Conservation (phyloP, 23 tunicate genomes). For the Trididemnum clinides region DNA sequence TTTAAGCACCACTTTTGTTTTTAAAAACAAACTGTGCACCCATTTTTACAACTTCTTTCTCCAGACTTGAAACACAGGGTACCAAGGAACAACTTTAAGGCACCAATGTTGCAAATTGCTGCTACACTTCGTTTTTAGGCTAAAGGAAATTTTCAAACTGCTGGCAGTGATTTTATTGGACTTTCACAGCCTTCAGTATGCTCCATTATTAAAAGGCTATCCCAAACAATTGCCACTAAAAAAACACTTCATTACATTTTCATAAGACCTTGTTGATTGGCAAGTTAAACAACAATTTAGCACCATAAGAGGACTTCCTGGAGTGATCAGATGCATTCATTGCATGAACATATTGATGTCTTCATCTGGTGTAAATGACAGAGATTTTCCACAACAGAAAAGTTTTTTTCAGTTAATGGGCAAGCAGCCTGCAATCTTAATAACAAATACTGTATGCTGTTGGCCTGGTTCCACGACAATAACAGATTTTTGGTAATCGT, state of each 20-base stretch:
- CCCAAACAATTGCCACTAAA: conserved; percentile 4
- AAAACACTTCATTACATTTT: neutral
- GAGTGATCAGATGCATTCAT: neutral
- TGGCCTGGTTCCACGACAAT: neutral
- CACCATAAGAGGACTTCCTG: neutral
- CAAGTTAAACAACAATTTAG: neutral
- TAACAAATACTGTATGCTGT: neutral
- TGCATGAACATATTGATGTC: neutral
- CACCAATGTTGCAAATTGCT: conserved; percentile 26
- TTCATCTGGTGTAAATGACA: neutral
- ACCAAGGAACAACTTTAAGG: neutral
- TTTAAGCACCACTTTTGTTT: neutral
- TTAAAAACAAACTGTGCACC: neutral
- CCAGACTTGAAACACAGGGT: neutral
- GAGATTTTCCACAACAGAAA: neutral
- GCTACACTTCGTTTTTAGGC: conserved; percentile 7
- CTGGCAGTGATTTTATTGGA: conserved; percentile 27
- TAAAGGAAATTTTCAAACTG: conserved; percentile 34
- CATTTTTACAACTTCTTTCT: neutral
- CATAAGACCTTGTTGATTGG: neutral
- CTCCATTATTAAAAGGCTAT: neutral
- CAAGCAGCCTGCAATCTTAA: neutral
- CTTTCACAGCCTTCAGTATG: conserved; percentile 2
- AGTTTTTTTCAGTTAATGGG: neutral
- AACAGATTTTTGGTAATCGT: neutral